phyloP scores from a whole-genome alignment of 92 coral and sea anemone genomes.

The Zoanthus sansibaricus region DNA sequence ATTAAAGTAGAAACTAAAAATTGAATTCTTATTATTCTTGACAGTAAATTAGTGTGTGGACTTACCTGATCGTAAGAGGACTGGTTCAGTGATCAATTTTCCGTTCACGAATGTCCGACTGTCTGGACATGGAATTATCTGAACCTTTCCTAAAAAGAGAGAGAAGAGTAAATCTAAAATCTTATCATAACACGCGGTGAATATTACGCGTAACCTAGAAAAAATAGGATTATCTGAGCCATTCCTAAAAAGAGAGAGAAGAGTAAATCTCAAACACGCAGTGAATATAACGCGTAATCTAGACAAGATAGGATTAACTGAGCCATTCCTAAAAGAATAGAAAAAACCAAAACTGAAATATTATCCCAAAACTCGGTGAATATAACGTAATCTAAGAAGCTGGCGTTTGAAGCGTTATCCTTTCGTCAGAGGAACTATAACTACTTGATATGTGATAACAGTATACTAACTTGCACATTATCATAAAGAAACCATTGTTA shows the following conservation, averaged over 20 bases:
- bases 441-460: no score
- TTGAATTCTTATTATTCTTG: no score
- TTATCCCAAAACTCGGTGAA: neutral
- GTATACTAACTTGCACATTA: no score
- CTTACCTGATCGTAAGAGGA: slow-evolving; percentile 81
- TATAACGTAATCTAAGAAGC: neutral
- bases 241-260: slow-evolving; percentile 58
- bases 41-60: no score
- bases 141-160: slow-evolving; percentile 71
- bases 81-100: slow-evolving; percentile 76
- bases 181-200: neutral
- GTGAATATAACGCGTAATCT: neutral
- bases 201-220: neutral
- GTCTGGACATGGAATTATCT: slow-evolving; percentile 81
- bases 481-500: no score
- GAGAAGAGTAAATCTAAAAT: neutral
- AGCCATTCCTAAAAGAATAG: slow-evolving; percentile 69
- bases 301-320: slow-evolving; percentile 67
- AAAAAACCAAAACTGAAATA: neutral
- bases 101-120: slow-evolving; percentile 97
- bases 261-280: no score
- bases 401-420: neutral
- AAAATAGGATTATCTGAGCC: slow-evolving; percentile 77
- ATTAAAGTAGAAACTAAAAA: neutral
- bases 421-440: neutral